phyloP scores from a whole-genome alignment of 1,140 invertebrate species.

The Pseudomyrmex flavicornis region DNA sequence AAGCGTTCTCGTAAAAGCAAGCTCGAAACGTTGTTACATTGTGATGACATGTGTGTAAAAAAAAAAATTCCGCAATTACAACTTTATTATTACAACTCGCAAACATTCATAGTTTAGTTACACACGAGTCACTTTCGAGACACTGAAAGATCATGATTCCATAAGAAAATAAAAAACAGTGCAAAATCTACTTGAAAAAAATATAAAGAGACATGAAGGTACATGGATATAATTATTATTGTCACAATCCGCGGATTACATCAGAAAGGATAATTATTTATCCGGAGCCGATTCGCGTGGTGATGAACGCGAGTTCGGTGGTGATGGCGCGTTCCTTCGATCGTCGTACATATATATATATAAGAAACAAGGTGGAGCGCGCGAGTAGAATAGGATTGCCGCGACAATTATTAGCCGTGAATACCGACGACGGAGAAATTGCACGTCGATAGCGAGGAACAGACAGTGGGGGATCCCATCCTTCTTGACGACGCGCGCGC shows the following conservation, averaged over 20 bases:
- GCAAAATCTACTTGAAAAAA: background rate
- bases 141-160: background rate
- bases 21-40: conserved; percentile 26
- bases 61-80: background rate
- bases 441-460: conserved; percentile 23
- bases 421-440: conserved; percentile 63
- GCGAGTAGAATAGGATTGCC: conserved; percentile 64
- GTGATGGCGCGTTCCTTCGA: background rate
- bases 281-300: background rate
- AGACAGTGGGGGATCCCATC: conserved; percentile 29
- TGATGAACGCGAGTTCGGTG: background rate
- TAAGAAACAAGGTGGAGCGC: background rate
- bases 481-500: conserved; percentile 37
- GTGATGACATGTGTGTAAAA: background rate
- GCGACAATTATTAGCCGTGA: conserved; percentile 73
- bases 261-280: background rate
- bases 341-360: conserved; percentile 1
- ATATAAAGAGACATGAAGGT: too few relatives aligned
- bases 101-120: background rate
- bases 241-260: background rate
- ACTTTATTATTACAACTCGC: background rate
- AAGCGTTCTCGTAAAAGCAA: conserved; percentile 27
- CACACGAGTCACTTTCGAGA: too few relatives aligned
- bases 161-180: background rate
- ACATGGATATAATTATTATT: background rate